Percentiles rank a stretch among this genome's conserved stretches.
These are phyloP conservation scores for Cerastis leucographa DNA, from an alignment of 2,888 invertebrate species.

Conservation along the genomic window DNA sequence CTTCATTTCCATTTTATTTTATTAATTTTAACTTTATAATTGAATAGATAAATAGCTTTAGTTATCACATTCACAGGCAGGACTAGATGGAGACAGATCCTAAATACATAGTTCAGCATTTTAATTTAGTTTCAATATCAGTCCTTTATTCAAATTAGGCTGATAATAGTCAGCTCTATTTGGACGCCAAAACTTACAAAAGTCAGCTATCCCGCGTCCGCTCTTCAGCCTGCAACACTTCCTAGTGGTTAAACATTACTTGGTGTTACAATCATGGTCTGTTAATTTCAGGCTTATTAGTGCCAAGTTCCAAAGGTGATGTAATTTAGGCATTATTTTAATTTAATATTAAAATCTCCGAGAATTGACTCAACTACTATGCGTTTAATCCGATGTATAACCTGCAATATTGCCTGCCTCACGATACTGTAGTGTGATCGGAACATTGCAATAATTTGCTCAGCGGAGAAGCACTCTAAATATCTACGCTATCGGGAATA, in stretches of 20 bases:
- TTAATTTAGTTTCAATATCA: not conserved
- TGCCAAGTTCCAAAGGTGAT: not conserved
- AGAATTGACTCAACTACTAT: not conserved
- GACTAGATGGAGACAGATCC: not conserved
- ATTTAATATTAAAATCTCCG: not conserved
- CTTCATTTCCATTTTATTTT: conserved; percentile 20
- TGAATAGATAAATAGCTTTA: not conserved
- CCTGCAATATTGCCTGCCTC: not conserved
- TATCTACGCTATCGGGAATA: conserved; percentile 34
- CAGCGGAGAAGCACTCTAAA: conserved; percentile 10
- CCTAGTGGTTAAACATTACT: no score
- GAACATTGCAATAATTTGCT: conserved; percentile 13
- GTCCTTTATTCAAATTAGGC: not conserved
- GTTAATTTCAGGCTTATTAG: not conserved
- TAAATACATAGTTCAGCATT: no score
- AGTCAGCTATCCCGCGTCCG: not conserved
- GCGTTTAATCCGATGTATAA: not conserved
- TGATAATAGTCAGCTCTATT: not conserved
- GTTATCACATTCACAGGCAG: not conserved
- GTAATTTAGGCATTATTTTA: not conserved
- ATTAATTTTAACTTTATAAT: conserved; percentile 23
- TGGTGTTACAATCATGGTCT: not conserved
- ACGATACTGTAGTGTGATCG: not conserved
- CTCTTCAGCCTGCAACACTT: no score
- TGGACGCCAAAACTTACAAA: not conserved